phyloP scores from a whole-genome alignment of 2,888 invertebrate genomes.

The Fragum fragum region DNA sequence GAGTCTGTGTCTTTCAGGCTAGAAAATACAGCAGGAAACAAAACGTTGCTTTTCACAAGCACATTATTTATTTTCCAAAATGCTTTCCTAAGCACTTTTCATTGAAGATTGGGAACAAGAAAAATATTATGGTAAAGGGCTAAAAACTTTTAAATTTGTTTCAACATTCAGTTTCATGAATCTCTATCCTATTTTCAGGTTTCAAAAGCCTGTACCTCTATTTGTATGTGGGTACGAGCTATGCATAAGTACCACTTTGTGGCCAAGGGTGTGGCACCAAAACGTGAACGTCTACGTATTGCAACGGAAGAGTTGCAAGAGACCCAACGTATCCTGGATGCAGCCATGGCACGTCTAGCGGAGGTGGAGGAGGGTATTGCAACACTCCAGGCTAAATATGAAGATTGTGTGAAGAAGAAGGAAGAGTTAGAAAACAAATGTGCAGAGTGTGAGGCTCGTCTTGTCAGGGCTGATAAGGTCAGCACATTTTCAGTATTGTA shows the following conservation, averaged over 20 bases:
- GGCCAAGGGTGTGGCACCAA: conserved; percentile 86
- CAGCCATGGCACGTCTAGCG: conserved; percentile 83
- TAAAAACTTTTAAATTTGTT: no score
- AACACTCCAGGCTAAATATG: conserved; percentile 86
- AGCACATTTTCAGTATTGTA: no score
- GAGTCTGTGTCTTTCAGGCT: no score
- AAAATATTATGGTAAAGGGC: no score
- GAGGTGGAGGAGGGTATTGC: conserved; percentile 86
- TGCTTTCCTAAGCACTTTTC: no score
- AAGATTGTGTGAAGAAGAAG: conserved; percentile 86
- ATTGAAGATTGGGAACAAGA: no score
- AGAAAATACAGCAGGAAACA: no score
- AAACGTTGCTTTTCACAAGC: no score
- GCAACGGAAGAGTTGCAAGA: conserved; percentile 86
- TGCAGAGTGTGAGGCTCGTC: conserved; percentile 85
- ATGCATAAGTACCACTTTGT: conserved; percentile 88
- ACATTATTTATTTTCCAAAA: no score
- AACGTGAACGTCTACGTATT: conserved; percentile 84
- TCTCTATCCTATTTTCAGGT: no score
- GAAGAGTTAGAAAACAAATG: conserved; percentile 86
- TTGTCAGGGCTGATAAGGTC: conserved; percentile 87
- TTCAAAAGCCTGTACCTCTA: conserved; percentile 93
- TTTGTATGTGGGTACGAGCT: conserved; percentile 93
- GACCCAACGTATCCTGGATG: conserved; percentile 85
- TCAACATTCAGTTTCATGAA: no score